Evolutionary conservation across 2,888 invertebrate species (phyloP).

Genomic region (Crossocerus cetratus): DNA sequence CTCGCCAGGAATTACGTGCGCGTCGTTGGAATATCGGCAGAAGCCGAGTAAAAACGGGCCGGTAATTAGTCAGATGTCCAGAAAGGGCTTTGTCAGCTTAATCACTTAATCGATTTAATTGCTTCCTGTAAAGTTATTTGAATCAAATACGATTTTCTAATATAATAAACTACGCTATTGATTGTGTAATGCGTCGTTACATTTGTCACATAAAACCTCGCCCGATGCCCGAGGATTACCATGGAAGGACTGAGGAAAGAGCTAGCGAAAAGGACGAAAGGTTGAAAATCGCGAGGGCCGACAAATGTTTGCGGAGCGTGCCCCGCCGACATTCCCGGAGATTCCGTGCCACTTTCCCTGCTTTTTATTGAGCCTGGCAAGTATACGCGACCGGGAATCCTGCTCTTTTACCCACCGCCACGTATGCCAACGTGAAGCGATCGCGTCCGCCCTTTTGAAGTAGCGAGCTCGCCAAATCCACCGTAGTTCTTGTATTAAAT

Average conservation of each 20-base stretch:
- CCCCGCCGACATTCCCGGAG: conserved; percentile 39
- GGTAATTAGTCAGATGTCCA: too few relatives aligned
- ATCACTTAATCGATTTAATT: too few relatives aligned
- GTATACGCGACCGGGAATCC: conserved; percentile 19
- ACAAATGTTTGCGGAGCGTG: conserved; percentile 65
- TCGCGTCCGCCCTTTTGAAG: not conserved
- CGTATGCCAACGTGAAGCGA: conserved; percentile 10
- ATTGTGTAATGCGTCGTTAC: too few relatives aligned
- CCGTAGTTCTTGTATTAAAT: too few relatives aligned
- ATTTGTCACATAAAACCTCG: too few relatives aligned
- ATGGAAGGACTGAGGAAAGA: conserved; percentile 12
- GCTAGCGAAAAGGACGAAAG: conserved; percentile 15
- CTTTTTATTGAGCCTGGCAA: conserved; percentile 37
- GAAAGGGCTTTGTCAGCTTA: too few relatives aligned
- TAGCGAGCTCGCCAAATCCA: not conserved
- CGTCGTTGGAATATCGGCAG: conserved; percentile 19
- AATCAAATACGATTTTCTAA: too few relatives aligned
- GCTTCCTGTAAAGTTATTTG: too few relatives aligned
- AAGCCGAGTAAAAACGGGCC: not conserved
- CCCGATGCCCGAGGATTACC: too few relatives aligned
- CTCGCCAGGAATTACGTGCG: not conserved
- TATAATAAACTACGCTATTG: too few relatives aligned
- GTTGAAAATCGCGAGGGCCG: conserved; percentile 29
- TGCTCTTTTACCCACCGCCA: conserved; percentile 16
- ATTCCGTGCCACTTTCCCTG: conserved; percentile 44